Evolutionary conservation across 2,888 invertebrate genomes (phyloP), one percentile per base, ranked within the genome.

Genomic region (Azorinus chamasolen): DNA sequence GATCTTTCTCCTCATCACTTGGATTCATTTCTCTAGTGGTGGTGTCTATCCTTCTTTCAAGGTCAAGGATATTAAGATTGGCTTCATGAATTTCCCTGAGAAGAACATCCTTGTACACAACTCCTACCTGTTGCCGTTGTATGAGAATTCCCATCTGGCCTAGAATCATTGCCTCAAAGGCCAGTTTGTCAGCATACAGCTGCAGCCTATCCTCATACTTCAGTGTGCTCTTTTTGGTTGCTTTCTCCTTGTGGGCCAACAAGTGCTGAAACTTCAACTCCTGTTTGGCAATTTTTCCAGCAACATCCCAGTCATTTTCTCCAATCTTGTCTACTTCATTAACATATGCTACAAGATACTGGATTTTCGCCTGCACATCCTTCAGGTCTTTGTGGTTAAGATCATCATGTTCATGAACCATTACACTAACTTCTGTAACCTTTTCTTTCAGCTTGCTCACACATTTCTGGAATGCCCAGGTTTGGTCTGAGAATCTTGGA

Each of bases 61-160:
- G 45, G 53, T 84, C 84, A 24, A 82, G 59, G 27, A 83, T 80
- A 46, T 80, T 69, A n/a, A 87, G 65, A 59, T 88, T 89, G 4
- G 88, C 79, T 65, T 83, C 77, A 64, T 89, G 86, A 66, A 89
- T 85, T 81, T 89, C 89, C 57, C 78, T 83, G 61, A 88, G 72
- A 39, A 90, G 71, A 37, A 77, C 54, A 65, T 89, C 88, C 41
- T 83, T 79, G 25, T 84, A 83, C 4, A 83, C 72, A 18, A 81
- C 73, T 12, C 79, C 84, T 43, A 84, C 75, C 54, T 85, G 86
- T 59, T 86, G 86, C 57, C 84, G 83, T 53, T 89, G 87, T 8
- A 90, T 75, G 18, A 90, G 68, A 39, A 87, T 84, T 39, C 88
- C 86, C 87, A 90, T 87, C 70, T 91, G 89, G 39, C 87, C 88